A percentile compares a stretch with the other conserved stretches of the same genome.
Conservation (phyloP, 2,797 vertebrate genomes). For the Mallotus villosus region DNA sequence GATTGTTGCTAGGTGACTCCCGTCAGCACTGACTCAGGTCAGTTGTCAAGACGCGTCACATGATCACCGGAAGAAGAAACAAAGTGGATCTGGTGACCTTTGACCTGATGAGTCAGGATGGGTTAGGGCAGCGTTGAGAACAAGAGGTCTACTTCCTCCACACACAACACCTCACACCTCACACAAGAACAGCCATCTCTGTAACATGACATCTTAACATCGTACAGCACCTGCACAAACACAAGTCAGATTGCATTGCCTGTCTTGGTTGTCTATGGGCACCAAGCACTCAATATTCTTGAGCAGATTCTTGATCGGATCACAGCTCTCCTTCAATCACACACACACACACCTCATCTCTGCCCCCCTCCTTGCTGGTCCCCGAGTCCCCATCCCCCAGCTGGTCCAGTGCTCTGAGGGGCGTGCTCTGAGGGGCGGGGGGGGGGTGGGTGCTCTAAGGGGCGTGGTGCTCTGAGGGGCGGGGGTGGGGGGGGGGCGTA, state of each 20-base stretch:
- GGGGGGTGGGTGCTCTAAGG: constrained; percentile 33
- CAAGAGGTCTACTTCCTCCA: too few species aligned
- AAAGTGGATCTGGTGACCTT: too few species aligned
- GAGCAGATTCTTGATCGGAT: constrained; percentile 10
- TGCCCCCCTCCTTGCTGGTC: too few species aligned
- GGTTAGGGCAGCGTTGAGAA: too few species aligned
- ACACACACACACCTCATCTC: constrained; percentile 15
- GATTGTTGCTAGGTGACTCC: too few species aligned
- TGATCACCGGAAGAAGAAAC: too few species aligned
- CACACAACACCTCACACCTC: too few species aligned
- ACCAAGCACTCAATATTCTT: background rate
- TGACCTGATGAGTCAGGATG: too few species aligned
- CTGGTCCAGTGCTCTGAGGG: background rate
- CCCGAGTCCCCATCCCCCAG: constrained; percentile 1
- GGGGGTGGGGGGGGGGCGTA: constrained; percentile 33
- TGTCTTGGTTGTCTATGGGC: background rate
- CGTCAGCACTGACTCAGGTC: too few species aligned
- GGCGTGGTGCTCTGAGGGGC: constrained; percentile 44
- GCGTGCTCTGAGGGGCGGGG: constrained; percentile 41
- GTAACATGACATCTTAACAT: too few species aligned
- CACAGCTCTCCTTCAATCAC: constrained; percentile 25
- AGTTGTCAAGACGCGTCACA: too few species aligned
- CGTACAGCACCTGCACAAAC: background rate
- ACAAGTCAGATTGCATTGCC: background rate
- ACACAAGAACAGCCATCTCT: too few species aligned